Conservation (phyloP, 2,797 vertebrate species). For the Centropyge bicolor region DNA sequence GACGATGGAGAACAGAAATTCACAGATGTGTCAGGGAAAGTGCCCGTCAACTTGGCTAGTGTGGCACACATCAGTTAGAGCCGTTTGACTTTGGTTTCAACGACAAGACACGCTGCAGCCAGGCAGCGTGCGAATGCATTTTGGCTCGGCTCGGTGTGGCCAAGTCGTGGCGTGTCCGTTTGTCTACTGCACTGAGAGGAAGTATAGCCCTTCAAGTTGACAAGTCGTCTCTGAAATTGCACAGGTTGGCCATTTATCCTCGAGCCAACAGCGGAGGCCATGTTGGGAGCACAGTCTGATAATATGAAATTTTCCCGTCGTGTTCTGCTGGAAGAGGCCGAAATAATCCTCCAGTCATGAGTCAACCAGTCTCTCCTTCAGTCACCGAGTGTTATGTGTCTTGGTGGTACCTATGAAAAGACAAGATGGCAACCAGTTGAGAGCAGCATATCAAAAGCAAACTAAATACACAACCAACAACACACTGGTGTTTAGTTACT, state of each 20-base stretch:
- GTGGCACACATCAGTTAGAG: conserved; percentile 63
- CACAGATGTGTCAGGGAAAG: conserved; percentile 45
- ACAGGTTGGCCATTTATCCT: conserved; percentile 61
- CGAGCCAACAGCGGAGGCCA: conserved; percentile 31
- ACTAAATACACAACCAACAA: conserved; percentile 11
- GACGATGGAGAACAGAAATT: conserved; percentile 34
- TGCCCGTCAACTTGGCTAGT: conserved; percentile 34
- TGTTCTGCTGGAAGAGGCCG: conserved; percentile 56
- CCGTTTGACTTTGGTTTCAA: conserved; percentile 78
- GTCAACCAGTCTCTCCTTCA: conserved; percentile 65
- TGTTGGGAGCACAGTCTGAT: conserved; percentile 50
- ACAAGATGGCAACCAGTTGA: conserved; percentile 28
- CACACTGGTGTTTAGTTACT: not conserved
- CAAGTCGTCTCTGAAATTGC: conserved; percentile 71
- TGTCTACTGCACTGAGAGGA: conserved; percentile 59
- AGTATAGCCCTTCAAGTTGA: conserved; percentile 77
- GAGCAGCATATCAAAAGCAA: not conserved
- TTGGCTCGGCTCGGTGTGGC: conserved; percentile 69
- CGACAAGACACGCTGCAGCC: conserved; percentile 70
- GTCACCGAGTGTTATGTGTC: conserved; percentile 78
- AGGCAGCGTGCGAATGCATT: conserved; percentile 69
- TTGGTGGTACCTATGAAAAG: conserved; percentile 79
- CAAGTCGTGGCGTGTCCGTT: conserved; percentile 38
- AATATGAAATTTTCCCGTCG: conserved; percentile 30
- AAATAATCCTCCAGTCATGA: conserved; percentile 68